Conservation (phyloP, 2,797 vertebrate genomes). For the Monodelphis domestica region DNA sequence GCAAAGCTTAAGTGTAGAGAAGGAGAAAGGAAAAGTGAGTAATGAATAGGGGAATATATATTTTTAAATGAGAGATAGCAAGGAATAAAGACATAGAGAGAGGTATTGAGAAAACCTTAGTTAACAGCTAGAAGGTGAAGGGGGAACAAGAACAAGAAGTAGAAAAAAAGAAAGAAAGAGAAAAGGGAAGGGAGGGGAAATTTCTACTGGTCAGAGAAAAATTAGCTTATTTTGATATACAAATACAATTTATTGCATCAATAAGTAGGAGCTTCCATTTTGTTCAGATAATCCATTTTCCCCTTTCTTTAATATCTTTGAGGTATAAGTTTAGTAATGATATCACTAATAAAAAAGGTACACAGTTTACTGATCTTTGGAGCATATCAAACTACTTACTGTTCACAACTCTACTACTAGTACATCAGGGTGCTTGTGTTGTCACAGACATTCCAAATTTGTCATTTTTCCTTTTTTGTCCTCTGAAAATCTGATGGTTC, state of each 20-base stretch:
- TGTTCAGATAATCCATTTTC: background rate
- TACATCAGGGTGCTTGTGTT: background rate
- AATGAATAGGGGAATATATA: background rate
- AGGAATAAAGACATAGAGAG: background rate
- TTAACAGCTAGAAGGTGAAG: background rate
- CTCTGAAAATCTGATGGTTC: background rate
- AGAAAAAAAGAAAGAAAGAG: background rate
- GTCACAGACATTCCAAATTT: background rate
- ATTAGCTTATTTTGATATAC: background rate
- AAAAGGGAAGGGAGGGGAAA: background rate
- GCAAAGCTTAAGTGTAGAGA: conserved; percentile 21
- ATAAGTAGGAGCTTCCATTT: background rate
- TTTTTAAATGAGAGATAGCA: background rate
- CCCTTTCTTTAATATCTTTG: background rate
- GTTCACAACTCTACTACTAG: background rate
- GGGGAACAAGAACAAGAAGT: background rate
- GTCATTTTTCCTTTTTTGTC: background rate
- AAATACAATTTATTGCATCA: background rate
- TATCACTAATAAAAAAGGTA: background rate
- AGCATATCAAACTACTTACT: background rate
- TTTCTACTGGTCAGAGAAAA: background rate
- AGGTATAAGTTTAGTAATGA: background rate
- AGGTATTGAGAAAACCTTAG: background rate
- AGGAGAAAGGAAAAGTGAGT: background rate
- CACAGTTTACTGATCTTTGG: background rate